These are phyloP conservation scores for Orchesella cincta DNA, from an alignment of 1,140 invertebrate species.

Conservation along the genomic window DNA sequence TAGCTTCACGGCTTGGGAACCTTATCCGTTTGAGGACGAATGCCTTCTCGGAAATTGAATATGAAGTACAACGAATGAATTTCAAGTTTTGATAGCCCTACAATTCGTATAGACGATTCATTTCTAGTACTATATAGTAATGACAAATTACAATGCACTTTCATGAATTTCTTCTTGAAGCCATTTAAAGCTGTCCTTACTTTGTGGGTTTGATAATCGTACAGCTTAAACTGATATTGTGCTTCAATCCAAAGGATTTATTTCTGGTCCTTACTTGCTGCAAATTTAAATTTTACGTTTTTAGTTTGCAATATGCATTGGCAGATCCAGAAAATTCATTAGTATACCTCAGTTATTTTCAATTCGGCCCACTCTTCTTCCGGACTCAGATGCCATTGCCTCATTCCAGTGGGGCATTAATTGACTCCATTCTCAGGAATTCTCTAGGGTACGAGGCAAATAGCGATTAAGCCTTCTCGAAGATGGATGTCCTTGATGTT, in stretches of 20 bases:
- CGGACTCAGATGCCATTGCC: slow-evolving; percentile 89
- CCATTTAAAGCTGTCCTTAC: slow-evolving; percentile 93
- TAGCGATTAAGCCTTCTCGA: slow-evolving; percentile 88
- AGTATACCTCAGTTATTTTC: slow-evolving; percentile 85
- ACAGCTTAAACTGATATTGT: slow-evolving; percentile 90
- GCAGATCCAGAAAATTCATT: too few species aligned
- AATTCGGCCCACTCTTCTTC: slow-evolving; percentile 88
- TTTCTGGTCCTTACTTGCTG: slow-evolving; percentile 92
- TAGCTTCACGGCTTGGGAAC: slow-evolving; percentile 46
- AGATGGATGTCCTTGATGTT: slow-evolving; percentile 85
- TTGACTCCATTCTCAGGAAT: slow-evolving; percentile 92
- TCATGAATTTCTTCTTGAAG: slow-evolving; percentile 73
- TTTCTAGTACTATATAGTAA: background rate
- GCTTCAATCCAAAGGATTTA: slow-evolving; percentile 92
- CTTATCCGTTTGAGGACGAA: slow-evolving; percentile 52
- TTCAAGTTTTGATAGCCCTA: slow-evolving; percentile 80
- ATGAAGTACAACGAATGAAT: slow-evolving; percentile 84
- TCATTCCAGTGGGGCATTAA: slow-evolving; percentile 99
- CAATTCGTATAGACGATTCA: slow-evolving; percentile 46
- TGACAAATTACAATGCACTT: slow-evolving; percentile 22
- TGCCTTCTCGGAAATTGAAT: slow-evolving; percentile 82
- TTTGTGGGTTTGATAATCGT: slow-evolving; percentile 81
- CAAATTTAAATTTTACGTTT: slow-evolving; percentile 2
- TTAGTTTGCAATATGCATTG: too few species aligned
- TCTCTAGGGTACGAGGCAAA: slow-evolving; percentile 96